Evolutionary conservation across 1,140 invertebrate genomes (phyloP).

Genomic region (Aporrectodea caliginosa): DNA sequence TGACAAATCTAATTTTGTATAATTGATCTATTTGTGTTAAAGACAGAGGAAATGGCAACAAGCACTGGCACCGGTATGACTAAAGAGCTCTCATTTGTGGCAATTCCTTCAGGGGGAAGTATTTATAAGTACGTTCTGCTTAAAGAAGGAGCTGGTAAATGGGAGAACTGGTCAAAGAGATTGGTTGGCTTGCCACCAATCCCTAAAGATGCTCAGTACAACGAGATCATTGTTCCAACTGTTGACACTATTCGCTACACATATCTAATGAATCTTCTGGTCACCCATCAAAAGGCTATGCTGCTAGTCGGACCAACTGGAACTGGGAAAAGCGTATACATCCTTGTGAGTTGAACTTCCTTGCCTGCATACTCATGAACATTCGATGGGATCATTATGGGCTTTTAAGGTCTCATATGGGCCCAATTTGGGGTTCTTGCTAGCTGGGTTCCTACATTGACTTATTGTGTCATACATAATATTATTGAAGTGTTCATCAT

Average conservation of each 20-base stretch:
- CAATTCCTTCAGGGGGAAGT: conserved; percentile 71
- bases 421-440: background rate
- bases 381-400: too few relatives aligned
- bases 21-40: too few relatives aligned
- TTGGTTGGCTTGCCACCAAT: conserved; percentile 72
- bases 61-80: too few relatives aligned
- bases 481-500: background rate
- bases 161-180: conserved; percentile 85
- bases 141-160: conserved; percentile 56
- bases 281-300: conserved; percentile 73
- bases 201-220: conserved; percentile 81
- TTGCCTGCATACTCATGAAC: too few relatives aligned
- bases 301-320: conserved; percentile 86
- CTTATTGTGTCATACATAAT: background rate
- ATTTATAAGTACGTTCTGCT: conserved; percentile 87
- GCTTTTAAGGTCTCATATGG: too few relatives aligned
- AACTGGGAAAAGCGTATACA: conserved; percentile 86
- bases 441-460: background rate
- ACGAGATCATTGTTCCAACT: conserved; percentile 89
- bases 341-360: conserved; percentile 73
- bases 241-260: conserved; percentile 81
- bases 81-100: conserved; percentile 50
- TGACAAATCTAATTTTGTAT: too few relatives aligned
- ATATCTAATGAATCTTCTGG: conserved; percentile 70
- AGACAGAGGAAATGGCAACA: too few relatives aligned